Conservation (phyloP, 2,888 invertebrate species). For the Therioaphis trifolii region DNA sequence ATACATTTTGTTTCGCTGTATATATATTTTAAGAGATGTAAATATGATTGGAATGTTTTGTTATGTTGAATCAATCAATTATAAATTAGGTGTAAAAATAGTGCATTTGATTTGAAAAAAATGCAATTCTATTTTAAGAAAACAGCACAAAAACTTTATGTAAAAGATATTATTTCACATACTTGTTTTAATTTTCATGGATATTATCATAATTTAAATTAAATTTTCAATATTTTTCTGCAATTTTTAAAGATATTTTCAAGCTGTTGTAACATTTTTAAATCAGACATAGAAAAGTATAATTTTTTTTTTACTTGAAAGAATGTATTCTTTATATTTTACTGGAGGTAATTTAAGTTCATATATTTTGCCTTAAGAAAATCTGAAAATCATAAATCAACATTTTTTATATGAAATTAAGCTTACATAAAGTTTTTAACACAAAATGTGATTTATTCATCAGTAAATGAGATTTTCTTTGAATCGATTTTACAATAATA, state of each 20-base stretch:
- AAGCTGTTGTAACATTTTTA: too few species aligned
- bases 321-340: background rate
- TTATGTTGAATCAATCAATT: background rate
- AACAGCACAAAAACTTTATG: background rate
- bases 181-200: background rate
- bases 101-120: background rate
- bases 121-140: background rate
- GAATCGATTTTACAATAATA: slow-evolving; percentile 7
- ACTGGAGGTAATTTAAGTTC: background rate
- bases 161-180: background rate
- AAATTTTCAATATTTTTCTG: background rate
- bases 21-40: background rate
- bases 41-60: background rate
- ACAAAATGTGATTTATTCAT: slow-evolving; percentile 33
- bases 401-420: background rate
- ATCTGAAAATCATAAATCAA: slow-evolving; percentile 26
- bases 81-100: background rate
- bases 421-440: slow-evolving; percentile 32
- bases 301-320: too few species aligned
- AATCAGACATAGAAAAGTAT: too few species aligned
- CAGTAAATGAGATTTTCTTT: slow-evolving; percentile 20
- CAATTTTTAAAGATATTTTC: too few species aligned
- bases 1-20: too few species aligned
- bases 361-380: background rate
- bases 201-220: too few species aligned